Conservation (phyloP, 2,113 vertebrate species). For the Muntiacus muntjak region DNA sequence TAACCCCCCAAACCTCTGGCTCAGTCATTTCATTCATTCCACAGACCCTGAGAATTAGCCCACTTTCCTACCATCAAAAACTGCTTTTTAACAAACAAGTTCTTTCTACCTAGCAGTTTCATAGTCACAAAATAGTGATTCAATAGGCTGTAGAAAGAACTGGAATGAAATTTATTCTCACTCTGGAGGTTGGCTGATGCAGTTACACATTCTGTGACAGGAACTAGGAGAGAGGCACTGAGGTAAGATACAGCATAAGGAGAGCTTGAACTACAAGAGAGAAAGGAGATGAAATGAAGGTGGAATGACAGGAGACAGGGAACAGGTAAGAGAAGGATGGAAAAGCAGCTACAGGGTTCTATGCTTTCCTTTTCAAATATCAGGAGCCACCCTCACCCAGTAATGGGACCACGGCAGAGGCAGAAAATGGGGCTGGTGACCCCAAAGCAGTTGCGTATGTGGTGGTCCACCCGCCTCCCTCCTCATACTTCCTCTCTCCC, state of each 20-base stretch:
- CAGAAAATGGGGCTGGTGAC: background rate
- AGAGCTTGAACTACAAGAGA: background rate
- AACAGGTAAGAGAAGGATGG: background rate
- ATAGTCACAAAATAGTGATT: background rate
- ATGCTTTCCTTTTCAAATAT: background rate
- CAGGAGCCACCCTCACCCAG: background rate
- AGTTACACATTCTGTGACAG: background rate
- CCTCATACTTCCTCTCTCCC: accelerated
- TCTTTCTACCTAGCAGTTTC: background rate
- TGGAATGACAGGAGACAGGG: background rate
- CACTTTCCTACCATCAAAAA: background rate
- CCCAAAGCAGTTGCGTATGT: background rate
- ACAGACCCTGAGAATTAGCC: background rate
- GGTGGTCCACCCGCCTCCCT: accelerated
- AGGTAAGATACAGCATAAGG: background rate
- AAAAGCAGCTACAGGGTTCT: background rate
- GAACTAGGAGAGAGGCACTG: background rate
- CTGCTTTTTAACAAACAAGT: background rate
- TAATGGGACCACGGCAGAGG: background rate
- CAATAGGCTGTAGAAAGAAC: background rate
- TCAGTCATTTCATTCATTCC: background rate
- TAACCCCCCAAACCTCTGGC: background rate
- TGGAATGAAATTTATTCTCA: background rate
- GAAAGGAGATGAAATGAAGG: background rate
- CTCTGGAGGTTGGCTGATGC: background rate